phyloP scores from a whole-genome alignment of 2,797 vertebrate genomes.

The Anisognathus igniventris region DNA sequence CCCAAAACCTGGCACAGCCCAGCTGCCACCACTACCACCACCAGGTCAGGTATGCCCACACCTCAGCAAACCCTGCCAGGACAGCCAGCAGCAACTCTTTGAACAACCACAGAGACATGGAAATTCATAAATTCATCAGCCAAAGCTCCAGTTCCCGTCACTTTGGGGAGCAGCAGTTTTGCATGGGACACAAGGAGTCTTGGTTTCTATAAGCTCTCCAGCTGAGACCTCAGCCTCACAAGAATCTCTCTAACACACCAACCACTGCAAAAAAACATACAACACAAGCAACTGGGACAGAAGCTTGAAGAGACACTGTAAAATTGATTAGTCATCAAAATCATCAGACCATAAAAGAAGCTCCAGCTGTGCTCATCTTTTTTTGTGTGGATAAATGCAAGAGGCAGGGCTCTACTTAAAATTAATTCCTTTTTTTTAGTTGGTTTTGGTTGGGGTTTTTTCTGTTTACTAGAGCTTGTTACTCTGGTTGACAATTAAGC shows the following conservation, averaged over 20 bases:
- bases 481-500: slow-evolving; percentile 30
- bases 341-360: slow-evolving; percentile 21
- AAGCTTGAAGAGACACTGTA: slow-evolving; percentile 14
- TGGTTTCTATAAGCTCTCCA: not conserved
- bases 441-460: not conserved
- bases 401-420: slow-evolving; percentile 13
- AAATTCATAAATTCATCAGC: accelerated
- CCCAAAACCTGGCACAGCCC: not conserved
- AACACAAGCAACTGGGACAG: not conserved
- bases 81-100: not conserved
- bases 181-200: not conserved
- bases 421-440: not conserved
- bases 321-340: slow-evolving; percentile 47
- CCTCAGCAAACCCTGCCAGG: not conserved
- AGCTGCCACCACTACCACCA: not conserved
- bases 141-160: accelerated
- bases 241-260: not conserved
- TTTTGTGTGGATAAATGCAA: not conserved
- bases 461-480: slow-evolving; percentile 32
- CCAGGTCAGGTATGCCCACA: accelerated
- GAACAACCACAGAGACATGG: not conserved
- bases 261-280: not conserved
- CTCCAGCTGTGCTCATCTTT: slow-evolving; percentile 44
- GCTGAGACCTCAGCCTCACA: not conserved
- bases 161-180: not conserved